A percentile compares a stretch with the other conserved stretches of the same genome.
These are phyloP conservation scores for Pseudocheirus occidentalis DNA, from an alignment of 2,797 vertebrate species.

Conservation along the genomic window DNA sequence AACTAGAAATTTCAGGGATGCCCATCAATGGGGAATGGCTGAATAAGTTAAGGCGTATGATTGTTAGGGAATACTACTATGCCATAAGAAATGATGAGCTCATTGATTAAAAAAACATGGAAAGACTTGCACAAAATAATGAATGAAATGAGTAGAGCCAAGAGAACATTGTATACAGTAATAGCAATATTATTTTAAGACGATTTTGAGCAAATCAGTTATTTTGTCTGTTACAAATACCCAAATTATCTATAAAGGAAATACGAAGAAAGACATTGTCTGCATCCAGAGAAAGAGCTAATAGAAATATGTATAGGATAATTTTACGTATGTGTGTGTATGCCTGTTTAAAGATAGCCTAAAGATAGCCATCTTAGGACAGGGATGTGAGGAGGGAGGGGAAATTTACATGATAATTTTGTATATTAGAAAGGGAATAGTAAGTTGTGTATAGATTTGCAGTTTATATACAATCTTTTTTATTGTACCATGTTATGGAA, in stretches of 20 bases:
- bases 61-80: not conserved
- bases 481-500: no score
- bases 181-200: not conserved
- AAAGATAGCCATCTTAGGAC: no score
- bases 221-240: not conserved
- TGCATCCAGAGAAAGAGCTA: not conserved
- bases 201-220: not conserved
- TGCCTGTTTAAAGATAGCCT: no score
- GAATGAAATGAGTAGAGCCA: not conserved
- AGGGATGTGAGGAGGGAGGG: no score
- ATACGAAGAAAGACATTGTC: no score
- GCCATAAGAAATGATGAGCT: not conserved
- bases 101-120: no score
- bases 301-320: not conserved
- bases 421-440: no score
- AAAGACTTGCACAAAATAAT: not conserved
- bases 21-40: not conserved
- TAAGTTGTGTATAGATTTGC: no score
- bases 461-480: no score
- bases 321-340: not conserved
- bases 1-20: not conserved
- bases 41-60: not conserved
- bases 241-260: not conserved
- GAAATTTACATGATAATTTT: not conserved
- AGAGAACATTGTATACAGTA: not conserved